These are phyloP conservation scores for Gymnarchus niloticus DNA, from an alignment of 2,113 vertebrate species.

Conservation along the genomic window DNA sequence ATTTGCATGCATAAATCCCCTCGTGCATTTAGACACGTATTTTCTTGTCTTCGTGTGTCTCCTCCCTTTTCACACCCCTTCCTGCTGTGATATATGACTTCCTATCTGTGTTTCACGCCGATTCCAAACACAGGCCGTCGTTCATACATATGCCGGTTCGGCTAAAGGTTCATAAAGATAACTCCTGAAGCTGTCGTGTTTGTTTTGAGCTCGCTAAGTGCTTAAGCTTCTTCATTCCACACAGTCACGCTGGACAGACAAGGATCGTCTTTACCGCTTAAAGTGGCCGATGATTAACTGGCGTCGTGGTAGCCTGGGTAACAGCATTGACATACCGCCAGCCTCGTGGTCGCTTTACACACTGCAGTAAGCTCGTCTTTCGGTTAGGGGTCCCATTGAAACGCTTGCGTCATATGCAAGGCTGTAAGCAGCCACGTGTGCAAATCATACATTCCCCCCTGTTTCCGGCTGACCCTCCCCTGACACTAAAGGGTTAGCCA, in stretches of 20 bases:
- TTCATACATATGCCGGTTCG: not conserved
- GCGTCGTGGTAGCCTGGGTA: not conserved
- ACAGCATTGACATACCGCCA: not conserved
- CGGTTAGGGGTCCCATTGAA: not conserved
- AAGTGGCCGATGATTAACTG: conserved; percentile 7
- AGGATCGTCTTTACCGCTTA: not conserved
- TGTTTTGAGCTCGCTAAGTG: not conserved
- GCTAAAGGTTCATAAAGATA: not conserved
- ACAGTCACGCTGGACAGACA: not conserved
- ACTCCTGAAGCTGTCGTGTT: not conserved
- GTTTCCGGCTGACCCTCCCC: not conserved
- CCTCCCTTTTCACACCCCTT: too few species aligned
- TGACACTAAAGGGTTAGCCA: not conserved
- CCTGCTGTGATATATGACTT: too few species aligned
- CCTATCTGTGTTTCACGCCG: not conserved
- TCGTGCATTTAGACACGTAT: too few species aligned
- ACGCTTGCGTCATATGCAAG: not conserved
- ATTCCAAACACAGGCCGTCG: not conserved
- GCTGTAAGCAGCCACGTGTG: not conserved
- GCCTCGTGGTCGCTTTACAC: not conserved
- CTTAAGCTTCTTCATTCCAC: too few species aligned
- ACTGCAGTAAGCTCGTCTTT: not conserved
- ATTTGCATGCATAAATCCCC: not conserved
- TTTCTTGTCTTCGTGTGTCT: not conserved
- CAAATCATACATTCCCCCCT: not conserved